Evolutionary conservation across 2,888 invertebrate genomes (phyloP).

Genomic region (Leptopilina myrica): DNA sequence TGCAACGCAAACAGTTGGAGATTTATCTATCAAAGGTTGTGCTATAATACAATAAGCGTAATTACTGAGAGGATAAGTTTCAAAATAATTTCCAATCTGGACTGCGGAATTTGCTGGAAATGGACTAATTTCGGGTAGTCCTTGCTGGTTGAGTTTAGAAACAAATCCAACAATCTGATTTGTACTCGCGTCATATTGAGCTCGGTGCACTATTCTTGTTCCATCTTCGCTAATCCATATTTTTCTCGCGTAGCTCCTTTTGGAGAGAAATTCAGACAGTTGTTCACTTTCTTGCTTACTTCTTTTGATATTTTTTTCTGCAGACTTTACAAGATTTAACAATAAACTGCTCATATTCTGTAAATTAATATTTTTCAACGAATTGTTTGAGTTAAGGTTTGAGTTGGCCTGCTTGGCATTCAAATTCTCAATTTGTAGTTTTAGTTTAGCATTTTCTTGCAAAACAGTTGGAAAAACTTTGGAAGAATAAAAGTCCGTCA

Average conservation of each 20-base stretch:
- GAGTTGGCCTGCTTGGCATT: background rate
- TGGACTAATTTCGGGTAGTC: too few species aligned
- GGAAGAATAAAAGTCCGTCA: background rate
- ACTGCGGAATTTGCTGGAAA: too few species aligned
- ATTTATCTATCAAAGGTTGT: slow-evolving; percentile 20
- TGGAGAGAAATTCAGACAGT: too few species aligned
- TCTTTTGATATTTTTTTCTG: slow-evolving; percentile 12
- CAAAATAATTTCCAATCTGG: slow-evolving; percentile 1
- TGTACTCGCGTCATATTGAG: too few species aligned
- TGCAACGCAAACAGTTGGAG: background rate
- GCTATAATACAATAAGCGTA: slow-evolving; percentile 35
- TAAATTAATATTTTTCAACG: background rate
- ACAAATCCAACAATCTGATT: too few species aligned
- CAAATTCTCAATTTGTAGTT: background rate
- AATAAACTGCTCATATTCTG: slow-evolving; percentile 1
- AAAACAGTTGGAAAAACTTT: background rate
- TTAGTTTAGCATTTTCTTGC: background rate
- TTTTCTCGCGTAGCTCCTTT: too few species aligned
- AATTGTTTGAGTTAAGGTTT: background rate
- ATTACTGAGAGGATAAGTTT: slow-evolving; percentile 13
- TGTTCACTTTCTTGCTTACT: background rate
- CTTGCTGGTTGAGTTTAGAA: too few species aligned
- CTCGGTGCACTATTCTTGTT: too few species aligned
- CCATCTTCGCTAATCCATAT: too few species aligned
- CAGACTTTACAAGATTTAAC: slow-evolving; percentile 11